Conservation (phyloP, 2,797 vertebrate genomes). For the Chelon auratus region DNA sequence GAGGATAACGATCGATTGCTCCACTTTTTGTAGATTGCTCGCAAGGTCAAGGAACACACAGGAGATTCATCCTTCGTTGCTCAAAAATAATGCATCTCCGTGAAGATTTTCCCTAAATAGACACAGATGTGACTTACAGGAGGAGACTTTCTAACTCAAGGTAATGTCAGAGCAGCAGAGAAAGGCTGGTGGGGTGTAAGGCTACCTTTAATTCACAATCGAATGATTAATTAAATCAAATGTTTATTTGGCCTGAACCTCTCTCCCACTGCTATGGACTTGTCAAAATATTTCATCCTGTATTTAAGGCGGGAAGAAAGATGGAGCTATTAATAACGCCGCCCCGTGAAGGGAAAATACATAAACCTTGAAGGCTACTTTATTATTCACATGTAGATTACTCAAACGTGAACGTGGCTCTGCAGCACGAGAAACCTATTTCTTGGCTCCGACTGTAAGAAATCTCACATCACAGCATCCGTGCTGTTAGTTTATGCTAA, state of each 20-base stretch:
- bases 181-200: constrained; percentile 50
- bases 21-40: constrained; percentile 75
- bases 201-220: constrained; percentile 65
- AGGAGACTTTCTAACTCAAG: constrained; percentile 44
- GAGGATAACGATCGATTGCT: constrained; percentile 76
- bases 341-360: constrained; percentile 73
- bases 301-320: constrained; percentile 79
- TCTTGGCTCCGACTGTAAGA: constrained; percentile 22
- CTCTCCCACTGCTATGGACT: constrained; percentile 72
- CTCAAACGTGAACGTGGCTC: constrained; percentile 69
- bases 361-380: constrained; percentile 81
- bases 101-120: constrained; percentile 73
- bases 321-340: constrained; percentile 81
- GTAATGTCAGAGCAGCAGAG: constrained; percentile 53
- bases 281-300: constrained; percentile 80
- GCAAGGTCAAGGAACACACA: constrained; percentile 78
- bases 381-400: constrained; percentile 83
- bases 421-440: constrained; percentile 46
- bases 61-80: constrained; percentile 68
- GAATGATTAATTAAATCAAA: constrained; percentile 82
- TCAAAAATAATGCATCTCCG: constrained; percentile 65
- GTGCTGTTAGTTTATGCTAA: constrained; percentile 7
- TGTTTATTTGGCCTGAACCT: constrained; percentile 75
- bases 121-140: constrained; percentile 63
- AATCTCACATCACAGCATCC: constrained; percentile 25